A percentile compares a stretch with the other conserved stretches of the same genome.
Evolutionary conservation across 2,113 vertebrate species (phyloP).

Genomic region (Ariopsis seemanni): DNA sequence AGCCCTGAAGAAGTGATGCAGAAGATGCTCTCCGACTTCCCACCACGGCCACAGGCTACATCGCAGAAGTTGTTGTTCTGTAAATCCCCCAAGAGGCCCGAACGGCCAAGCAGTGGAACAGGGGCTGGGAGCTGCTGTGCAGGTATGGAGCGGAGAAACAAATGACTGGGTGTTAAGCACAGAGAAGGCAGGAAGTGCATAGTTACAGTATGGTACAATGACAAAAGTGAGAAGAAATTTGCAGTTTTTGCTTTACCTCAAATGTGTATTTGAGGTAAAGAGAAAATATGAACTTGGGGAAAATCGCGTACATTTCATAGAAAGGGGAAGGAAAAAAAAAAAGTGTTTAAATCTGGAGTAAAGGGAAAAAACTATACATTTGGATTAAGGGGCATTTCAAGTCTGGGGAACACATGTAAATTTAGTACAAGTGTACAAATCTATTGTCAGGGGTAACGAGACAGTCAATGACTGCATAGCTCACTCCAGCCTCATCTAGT

Average conservation of each 20-base stretch:
- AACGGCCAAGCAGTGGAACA: slow-evolving; percentile 91
- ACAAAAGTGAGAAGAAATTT: not conserved
- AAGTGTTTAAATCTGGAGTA: not conserved
- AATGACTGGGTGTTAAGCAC: not conserved
- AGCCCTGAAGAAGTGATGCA: slow-evolving; percentile 96
- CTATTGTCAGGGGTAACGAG: not conserved
- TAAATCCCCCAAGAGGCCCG: slow-evolving; percentile 91
- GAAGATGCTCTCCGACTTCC: slow-evolving; percentile 88
- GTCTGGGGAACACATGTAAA: not conserved
- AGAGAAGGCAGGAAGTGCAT: not conserved
- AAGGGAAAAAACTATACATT: not conserved
- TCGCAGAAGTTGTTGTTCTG: slow-evolving; percentile 96
- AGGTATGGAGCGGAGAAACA: not conserved
- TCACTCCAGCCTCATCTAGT: too few species aligned
- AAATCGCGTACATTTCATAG: too few species aligned
- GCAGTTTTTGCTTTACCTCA: not conserved
- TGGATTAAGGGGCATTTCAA: not conserved
- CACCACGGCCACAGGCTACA: slow-evolving; percentile 91
- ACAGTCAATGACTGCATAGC: too few species aligned
- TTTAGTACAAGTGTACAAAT: not conserved
- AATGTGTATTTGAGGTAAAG: too few species aligned
- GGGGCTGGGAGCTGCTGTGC: slow-evolving; percentile 84
- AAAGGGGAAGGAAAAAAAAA: too few species aligned
- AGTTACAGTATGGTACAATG: not conserved
- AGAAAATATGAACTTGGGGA: too few species aligned